Base-by-base conservation (phyloP, 2,888 invertebrate genomes). In the Parochlus steinenii region DNA sequence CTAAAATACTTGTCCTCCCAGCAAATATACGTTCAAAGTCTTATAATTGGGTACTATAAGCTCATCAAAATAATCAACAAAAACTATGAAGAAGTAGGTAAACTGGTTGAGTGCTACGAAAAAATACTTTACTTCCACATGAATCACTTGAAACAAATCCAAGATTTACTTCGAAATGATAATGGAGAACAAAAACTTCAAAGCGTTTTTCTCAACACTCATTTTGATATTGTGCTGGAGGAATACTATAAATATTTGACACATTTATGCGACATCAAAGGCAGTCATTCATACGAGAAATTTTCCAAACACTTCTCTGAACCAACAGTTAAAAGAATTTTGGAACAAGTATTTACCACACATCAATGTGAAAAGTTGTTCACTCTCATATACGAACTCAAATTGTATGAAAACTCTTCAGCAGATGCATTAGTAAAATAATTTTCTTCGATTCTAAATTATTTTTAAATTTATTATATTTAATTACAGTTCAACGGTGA, bases 201-300 rank as follows among this genome's bases (percentile, higher is more conserved):
- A 11, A 22, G 14, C 3, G 18, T 12, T 4, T 28, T 34, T 15
- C 16, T 34, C 5, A 34, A 34, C 22, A 17, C 12, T 12, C n/a
- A 27, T 11, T 34, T 34, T 20, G 16, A 12, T 16, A 23, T 28
- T 16, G 10, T 34, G 5, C 27, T 34, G 19, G 10, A 16, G 7
- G 34, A 34, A 26, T 28, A 19, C 11, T 16, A 34, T 22, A 27
- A 23, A 3, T 34, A 28, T 22, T 20, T 34, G 7, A 26, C 18
- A n/a, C 12, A 28, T 15, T 15, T 34, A 18, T 34, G 34, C 29
- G 34, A 34, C 17, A 28, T 34, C 8, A 27, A 12, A 19, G 27
- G 28, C 5, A 28, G 15, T 14, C 29, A 34, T 14, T 34, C 34
- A 14, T n/a, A 16, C 11, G 15, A 14, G 10, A 27, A 34, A 11